Base-by-base conservation (phyloP, 2,888 invertebrate genomes). In the Homarus gammarus region DNA sequence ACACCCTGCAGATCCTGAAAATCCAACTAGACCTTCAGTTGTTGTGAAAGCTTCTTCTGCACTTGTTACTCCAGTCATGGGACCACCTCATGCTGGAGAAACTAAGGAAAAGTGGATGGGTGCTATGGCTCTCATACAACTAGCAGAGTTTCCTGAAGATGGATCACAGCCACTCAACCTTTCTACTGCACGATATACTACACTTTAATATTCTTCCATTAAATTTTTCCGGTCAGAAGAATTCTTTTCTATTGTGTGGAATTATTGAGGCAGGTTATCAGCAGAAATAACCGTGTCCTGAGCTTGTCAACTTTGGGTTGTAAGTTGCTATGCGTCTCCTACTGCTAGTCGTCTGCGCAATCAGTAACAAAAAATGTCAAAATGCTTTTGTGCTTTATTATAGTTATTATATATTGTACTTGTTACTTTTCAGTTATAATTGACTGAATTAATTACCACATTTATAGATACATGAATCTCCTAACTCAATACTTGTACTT, bases 61-160 rank as follows among this genome's bases (percentile, higher is more conserved):
- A 83, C 87, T n/a, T 81, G 2, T 31, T 31, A 64, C n/a, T 36
- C 61, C 73, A 44, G 33, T 64, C 31, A 64, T 73, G n/a, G 75
- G 61, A n/a, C 61, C 33, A 64, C 93, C 93, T 44, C 93, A 93
- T 90, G 93, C 93, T 61, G 86, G 93, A 15, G 94, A 94, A 86
- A 94, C 94, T 70, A 94, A 94, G 92, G 94, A 94, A 64, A 94
- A 95, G 92, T 95, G 95, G 94, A 94, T 95, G 92, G 95, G 95
- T 36, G 95, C 95, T 64, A 94, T 96, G 93, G 95, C 95, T 64
- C 93, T 96, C 33, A 95, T 96, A 93, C 95, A 95, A 93, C 93
- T 96, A 72, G 95, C 95, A 61, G 95, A 91, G 78, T 90, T 88
- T 22, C 73, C 84, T 73, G 82, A 91, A 85, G 91, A 91, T 31